Base-by-base conservation (phyloP, 2,797 vertebrate species). In the Melanotaenia boesemani region DNA sequence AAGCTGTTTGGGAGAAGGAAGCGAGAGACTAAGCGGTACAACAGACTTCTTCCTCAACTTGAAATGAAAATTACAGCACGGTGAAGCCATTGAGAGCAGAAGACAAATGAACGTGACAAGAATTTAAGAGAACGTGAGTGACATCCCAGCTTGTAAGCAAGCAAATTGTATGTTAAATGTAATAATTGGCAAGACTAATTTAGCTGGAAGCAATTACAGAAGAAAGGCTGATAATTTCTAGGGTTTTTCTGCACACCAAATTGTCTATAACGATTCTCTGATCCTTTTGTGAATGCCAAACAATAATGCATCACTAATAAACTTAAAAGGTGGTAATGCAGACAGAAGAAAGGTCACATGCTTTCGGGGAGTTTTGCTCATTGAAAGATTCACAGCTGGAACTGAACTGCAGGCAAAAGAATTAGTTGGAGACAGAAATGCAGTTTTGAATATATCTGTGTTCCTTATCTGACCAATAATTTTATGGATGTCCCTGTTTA, bases 101-200 rank as follows among this genome's bases (percentile, higher is more conserved):
- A 76, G 76, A 76, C 77, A 32, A 63, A 52, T 32, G 28, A 80
- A 72, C 72, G 73, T 72, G 80, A 83, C 73, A 72, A 36, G 80
- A 89, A 82, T 80, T 39, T 16, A 62, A 36, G 26, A 58, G 74
- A 48, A 72, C 1, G 77, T 81, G 88, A 91, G 73, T 82, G 88
- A 88, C 89, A 86, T 63, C 30, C 80, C 85, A 18, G 81, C 81
- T 77, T 75, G 86, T 91, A 92, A 90, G 75, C 77, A 90, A 91
- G 89, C 86, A 92, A 90, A 92, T 90, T 84, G 75, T 88, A 84
- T 64, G 66, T 72, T 85, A 91, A 89, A 90, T 85, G 86, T 75
- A 87, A 91, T 94, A 90, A 94, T 86, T 91, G 89, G 84, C 63
- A 26, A 67, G 87, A 85, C 85, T 89, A 92, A 92, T 92, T 93